Percentiles rank a stretch among this genome's conserved stretches.
phyloP scores from a whole-genome alignment of 2,113 vertebrate genomes.

The Empidonax alnorum region DNA sequence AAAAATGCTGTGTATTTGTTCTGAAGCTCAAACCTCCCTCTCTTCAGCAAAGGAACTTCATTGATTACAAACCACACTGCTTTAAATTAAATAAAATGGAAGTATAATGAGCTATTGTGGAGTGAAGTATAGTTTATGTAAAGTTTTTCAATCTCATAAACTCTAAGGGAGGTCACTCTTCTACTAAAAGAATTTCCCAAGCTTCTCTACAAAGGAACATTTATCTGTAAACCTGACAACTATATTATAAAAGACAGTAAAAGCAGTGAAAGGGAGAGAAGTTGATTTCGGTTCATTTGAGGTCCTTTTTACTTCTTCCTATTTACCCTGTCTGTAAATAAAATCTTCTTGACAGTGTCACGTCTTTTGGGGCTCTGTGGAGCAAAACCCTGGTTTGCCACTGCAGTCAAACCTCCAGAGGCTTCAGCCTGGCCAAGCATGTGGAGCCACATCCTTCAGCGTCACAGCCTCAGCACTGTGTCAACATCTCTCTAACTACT shows the following conservation, averaged over 20 bases:
- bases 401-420: neutral
- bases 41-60: conserved; percentile 12
- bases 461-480: neutral
- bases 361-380: neutral
- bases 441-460: accelerated
- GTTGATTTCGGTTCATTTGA: conserved; percentile 4
- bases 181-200: conserved; percentile 22
- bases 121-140: conserved; percentile 45
- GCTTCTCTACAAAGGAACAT: neutral
- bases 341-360: neutral
- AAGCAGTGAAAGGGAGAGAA: neutral
- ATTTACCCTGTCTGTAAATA: conserved; percentile 37
- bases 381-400: neutral
- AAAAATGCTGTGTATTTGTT: conserved; percentile 63
- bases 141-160: conserved; percentile 34
- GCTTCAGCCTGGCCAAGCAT: neutral
- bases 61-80: conserved; percentile 30
- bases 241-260: neutral
- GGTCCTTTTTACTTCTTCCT: conserved; percentile 6
- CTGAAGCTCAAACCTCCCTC: conserved; percentile 47
- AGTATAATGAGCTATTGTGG: conserved; percentile 47
- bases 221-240: neutral
- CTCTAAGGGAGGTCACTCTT: conserved; percentile 9
- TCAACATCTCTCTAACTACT: neutral
- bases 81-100: conserved; percentile 58